phyloP scores from a whole-genome alignment of 2,113 vertebrate genomes.

The Anarrhichthys ocellatus region DNA sequence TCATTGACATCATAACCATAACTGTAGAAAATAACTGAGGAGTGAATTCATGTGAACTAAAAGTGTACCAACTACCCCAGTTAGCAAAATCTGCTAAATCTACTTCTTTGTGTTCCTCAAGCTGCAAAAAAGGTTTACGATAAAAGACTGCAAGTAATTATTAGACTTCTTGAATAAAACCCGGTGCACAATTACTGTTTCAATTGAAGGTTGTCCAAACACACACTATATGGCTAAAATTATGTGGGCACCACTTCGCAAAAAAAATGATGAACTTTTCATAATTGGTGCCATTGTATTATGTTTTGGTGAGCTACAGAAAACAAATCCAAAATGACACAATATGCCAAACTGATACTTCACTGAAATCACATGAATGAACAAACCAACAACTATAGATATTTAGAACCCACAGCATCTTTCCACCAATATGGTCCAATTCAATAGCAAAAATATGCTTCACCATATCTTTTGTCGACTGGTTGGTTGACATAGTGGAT shows the following conservation, averaged over 20 bases:
- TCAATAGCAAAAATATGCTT: background rate
- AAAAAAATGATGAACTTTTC: background rate
- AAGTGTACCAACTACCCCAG: background rate
- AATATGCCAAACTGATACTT: background rate
- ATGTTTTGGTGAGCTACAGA: slow-evolving; percentile 2
- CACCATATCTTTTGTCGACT: background rate
- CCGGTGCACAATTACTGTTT: background rate
- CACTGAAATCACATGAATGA: background rate
- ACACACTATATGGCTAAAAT: background rate
- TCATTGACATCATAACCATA: slow-evolving; percentile 12
- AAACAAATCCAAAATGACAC: background rate
- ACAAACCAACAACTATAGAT: background rate
- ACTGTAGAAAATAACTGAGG: background rate
- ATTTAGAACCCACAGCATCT: background rate
- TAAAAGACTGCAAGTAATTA: background rate
- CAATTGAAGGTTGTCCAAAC: background rate
- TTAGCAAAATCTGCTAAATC: background rate
- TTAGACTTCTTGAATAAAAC: background rate
- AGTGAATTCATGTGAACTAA: background rate
- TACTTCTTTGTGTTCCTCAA: background rate
- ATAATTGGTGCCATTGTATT: background rate
- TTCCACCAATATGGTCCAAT: background rate
- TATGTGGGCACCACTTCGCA: background rate
- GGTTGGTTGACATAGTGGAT: background rate
- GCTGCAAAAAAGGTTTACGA: background rate